Evolutionary conservation across 2,888 invertebrate genomes (phyloP).

Genomic region (Rhamnusium bicolor): DNA sequence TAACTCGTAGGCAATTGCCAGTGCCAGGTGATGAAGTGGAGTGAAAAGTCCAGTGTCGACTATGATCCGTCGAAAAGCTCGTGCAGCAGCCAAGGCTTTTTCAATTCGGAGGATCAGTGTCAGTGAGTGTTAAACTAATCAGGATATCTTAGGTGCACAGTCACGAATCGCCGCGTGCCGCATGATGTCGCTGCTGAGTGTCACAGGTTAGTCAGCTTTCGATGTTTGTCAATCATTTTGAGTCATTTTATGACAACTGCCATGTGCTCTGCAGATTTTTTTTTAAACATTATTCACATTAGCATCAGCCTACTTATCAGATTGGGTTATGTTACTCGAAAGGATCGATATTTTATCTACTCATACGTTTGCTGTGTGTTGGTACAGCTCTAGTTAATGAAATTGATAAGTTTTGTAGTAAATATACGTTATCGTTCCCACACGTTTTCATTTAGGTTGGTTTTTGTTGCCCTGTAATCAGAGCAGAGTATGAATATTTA

Average conservation of each 20-base stretch:
- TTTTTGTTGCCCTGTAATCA: background rate
- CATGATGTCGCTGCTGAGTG: conserved; percentile 34
- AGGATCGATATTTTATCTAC: conserved; percentile 14
- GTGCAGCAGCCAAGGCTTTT: conserved; percentile 19
- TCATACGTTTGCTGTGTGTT: conserved; percentile 5
- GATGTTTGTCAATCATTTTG: background rate
- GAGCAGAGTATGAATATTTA: no score
- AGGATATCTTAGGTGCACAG: conserved; percentile 24
- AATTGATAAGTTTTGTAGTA: conserved; percentile 11
- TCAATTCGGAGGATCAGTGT: conserved; percentile 24
- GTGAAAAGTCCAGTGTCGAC: conserved; percentile 25
- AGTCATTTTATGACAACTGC: background rate
- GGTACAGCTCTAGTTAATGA: background rate
- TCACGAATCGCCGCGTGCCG: background rate
- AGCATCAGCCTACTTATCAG: background rate
- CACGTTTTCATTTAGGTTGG: background rate
- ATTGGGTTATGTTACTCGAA: background rate
- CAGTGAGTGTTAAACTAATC: conserved; percentile 29
- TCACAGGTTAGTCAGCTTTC: conserved; percentile 25
- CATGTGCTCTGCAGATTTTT: conserved; percentile 7
- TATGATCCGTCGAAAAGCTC: conserved; percentile 24
- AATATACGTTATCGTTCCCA: background rate
- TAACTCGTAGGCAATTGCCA: conserved; percentile 25
- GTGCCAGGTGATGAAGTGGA: conserved; percentile 28
- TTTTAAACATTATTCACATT: background rate